Percentiles rank a stretch among this genome's conserved stretches.
phyloP scores from a whole-genome alignment of 35 echinoderm and acorn worm species.

The Amphiura filiformis region DNA sequence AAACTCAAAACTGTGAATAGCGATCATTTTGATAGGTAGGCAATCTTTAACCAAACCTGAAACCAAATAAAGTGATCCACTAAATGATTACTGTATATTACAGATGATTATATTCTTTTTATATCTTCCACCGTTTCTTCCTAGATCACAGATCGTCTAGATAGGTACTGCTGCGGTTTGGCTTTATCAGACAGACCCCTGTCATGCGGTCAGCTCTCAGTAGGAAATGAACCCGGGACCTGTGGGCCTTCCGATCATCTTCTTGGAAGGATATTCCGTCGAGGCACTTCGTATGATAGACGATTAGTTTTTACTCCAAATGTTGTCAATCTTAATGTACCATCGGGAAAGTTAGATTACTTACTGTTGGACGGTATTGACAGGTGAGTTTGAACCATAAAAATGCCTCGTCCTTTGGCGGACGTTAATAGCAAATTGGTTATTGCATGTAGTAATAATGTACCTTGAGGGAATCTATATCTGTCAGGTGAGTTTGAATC shows the following conservation, averaged over 20 bases:
- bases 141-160: conserved; percentile 24
- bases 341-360: neutral
- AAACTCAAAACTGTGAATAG: no score
- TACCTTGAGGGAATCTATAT: no score
- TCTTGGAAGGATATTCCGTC: neutral
- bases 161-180: conserved; percentile 17
- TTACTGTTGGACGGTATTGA: neutral
- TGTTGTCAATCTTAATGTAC: neutral
- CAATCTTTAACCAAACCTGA: no score
- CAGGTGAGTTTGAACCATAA: neutral
- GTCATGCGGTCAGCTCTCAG: neutral
- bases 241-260: neutral
- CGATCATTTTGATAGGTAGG: no score
- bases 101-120: no score
- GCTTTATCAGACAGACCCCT: neutral
- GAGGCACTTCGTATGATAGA: neutral
- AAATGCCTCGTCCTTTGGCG: no score
- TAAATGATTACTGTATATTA: no score
- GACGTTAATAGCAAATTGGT: no score
- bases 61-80: no score
- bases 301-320: neutral
- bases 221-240: neutral
- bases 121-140: neutral
- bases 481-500: no score
- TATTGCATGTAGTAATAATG: no score